Evolutionary conservation across 2,113 vertebrate species (phyloP).

Genomic region (Strix aluco): DNA sequence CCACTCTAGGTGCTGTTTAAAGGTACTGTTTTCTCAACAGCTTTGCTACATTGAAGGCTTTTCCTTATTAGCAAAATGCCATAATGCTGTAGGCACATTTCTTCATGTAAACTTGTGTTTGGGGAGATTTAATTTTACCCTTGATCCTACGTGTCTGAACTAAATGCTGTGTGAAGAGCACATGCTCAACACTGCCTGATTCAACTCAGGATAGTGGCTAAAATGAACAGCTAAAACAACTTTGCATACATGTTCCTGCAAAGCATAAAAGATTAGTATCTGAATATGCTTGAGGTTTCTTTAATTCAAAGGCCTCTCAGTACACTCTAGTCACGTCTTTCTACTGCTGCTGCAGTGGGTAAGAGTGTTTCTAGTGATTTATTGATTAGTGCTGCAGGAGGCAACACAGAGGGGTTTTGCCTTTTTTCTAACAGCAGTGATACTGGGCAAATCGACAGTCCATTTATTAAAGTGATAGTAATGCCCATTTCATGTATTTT

Average conservation of each 20-base stretch:
- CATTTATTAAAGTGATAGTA: background rate
- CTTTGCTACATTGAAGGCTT: background rate
- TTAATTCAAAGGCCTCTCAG: background rate
- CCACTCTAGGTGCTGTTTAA: background rate
- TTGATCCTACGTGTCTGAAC: background rate
- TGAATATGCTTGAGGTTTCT: background rate
- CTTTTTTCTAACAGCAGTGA: background rate
- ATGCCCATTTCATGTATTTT: background rate
- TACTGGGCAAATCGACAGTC: background rate
- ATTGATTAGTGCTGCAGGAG: background rate
- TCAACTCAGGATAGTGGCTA: background rate
- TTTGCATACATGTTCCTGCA: background rate
- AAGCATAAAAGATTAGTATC: background rate
- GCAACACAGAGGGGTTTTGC: background rate
- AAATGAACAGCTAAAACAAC: background rate
- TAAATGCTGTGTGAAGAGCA: background rate
- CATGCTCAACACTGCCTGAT: background rate
- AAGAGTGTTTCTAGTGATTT: background rate
- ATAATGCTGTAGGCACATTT: background rate
- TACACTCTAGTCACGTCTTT: background rate
- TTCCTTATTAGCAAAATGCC: background rate
- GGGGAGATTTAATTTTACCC: background rate
- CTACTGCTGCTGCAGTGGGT: background rate
- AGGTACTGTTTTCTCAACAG: background rate
- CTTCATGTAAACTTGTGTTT: background rate